Base-by-base conservation (phyloP, 2,113 vertebrate species). In the Anseranas semipalmata region DNA sequence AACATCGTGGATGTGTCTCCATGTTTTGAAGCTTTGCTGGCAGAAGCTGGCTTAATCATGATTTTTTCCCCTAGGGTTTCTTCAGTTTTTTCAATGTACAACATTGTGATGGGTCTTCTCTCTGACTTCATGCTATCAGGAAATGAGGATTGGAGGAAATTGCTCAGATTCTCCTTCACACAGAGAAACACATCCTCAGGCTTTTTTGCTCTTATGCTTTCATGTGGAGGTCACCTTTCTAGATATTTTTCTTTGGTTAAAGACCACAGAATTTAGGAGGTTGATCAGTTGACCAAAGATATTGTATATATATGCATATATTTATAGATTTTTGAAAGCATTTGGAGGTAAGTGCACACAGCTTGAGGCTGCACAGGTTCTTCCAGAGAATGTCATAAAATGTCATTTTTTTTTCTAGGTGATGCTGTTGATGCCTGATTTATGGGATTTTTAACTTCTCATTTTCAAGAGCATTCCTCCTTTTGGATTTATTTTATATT, bases 1-100 rank as follows among this genome's bases (percentile, higher is more conserved):
- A 96, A 97, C 97, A 97, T 98, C 93, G 97, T 98, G 97, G 97
- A 98, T 97, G 97, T 96, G 86, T 97, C 97, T 97, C 97, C 98
- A 98, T 98, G 97, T 98, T 97, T 96, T 75, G 97, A 98, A 97
- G 97, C 98, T 98, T 97, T 97, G 94, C 96, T 98, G 97, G 96
- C 97, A 96, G 95, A 96, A 97, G 94, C 97, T 98, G 97, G 96
- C 94, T 97, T 97, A 97, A 96, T 97, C 43, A 94, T 93, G 86
- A 96, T 95, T 96, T 96, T 95, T 87, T 46, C 90, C 92, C 95
- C 85, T 93, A 88, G 90, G 92, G 79, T 93, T 97, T 95, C 95
- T 97, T 95, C 95, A 96, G 59, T 74, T 96, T 97, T 97, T 97
- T 96, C 95, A 96, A 89, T 97, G 96, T 94, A 96, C 93, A 96